A percentile compares a stretch with the other conserved stretches of the same genome.
Evolutionary conservation across 1,140 invertebrate genomes (phyloP).

Genomic region (Epicauta chinensis): DNA sequence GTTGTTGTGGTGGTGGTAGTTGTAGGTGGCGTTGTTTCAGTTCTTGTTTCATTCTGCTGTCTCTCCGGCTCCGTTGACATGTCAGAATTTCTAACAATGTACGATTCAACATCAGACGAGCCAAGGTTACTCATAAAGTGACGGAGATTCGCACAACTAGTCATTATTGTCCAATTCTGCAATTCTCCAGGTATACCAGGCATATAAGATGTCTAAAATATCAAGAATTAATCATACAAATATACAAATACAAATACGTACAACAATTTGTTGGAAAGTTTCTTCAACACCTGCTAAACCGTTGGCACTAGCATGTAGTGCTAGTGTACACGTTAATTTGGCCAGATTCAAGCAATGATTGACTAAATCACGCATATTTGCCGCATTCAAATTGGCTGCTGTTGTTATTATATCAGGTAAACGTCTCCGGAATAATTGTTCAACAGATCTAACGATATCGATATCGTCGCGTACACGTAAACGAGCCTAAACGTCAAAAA

Average conservation of each 20-base stretch:
- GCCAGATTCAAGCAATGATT: slow-evolving; percentile 20
- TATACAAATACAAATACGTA: slow-evolving; percentile 15
- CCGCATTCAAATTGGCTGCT: slow-evolving; percentile 24
- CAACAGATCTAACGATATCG: slow-evolving; percentile 33
- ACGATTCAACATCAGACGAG: slow-evolving; percentile 27
- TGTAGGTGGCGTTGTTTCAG: slow-evolving; percentile 4
- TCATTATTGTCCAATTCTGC: slow-evolving; percentile 33
- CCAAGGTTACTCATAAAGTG: slow-evolving; percentile 24
- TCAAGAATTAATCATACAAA: not conserved
- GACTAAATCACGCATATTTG: slow-evolving; percentile 21
- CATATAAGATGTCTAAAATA: slow-evolving; percentile 24
- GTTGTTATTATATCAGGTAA: slow-evolving; percentile 32
- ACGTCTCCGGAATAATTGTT: slow-evolving; percentile 31
- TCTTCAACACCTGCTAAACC: slow-evolving; percentile 33
- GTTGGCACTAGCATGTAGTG: slow-evolving; percentile 29
- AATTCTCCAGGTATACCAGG: slow-evolving; percentile 31
- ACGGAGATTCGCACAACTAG: slow-evolving; percentile 25
- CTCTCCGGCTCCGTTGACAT: not conserved
- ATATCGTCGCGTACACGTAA: slow-evolving; percentile 33
- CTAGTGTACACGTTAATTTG: slow-evolving; percentile 30
- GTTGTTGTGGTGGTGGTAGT: not conserved
- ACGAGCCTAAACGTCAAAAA: slow-evolving; percentile 19
- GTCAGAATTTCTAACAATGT: slow-evolving; percentile 27
- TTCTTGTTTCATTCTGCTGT: slow-evolving; percentile 10
- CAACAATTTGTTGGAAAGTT: slow-evolving; percentile 30